A percentile compares a stretch with the other conserved stretches of the same genome.
These are phyloP conservation scores for Luehdorfia chinensis DNA, from an alignment of 1,140 invertebrate species.

Conservation along the genomic window DNA sequence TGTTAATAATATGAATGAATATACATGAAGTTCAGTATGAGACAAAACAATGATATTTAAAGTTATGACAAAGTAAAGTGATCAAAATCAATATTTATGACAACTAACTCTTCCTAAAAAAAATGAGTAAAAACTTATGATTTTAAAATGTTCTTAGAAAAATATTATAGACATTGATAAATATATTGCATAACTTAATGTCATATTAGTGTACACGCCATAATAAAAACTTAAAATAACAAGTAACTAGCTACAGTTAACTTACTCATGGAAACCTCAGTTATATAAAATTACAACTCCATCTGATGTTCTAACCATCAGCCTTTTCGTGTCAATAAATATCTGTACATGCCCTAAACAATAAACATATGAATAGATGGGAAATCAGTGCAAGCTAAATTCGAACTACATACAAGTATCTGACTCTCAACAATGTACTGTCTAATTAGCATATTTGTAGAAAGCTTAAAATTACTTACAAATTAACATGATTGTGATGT, in stretches of 20 bases:
- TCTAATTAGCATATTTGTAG: conserved; percentile 5
- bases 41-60: too few relatives aligned
- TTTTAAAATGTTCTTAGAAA: conserved; percentile 57
- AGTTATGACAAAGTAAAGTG: too few relatives aligned
- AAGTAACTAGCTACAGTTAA: conserved; percentile 26
- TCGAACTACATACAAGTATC: conserved; percentile 14
- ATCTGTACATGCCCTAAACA: conserved; percentile 60
- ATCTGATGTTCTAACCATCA: conserved; percentile 42
- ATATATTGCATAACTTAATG: conserved; percentile 57
- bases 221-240: conserved; percentile 49
- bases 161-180: conserved; percentile 56
- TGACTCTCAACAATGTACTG: conserved; percentile 3
- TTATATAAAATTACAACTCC: conserved; percentile 24
- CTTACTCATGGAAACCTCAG: not conserved
- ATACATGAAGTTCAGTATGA: too few relatives aligned
- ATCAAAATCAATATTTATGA: too few relatives aligned
- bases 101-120: too few relatives aligned
- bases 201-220: conserved; percentile 47
- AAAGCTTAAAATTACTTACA: conserved; percentile 13
- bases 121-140: too few relatives aligned
- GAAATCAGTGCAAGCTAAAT: conserved; percentile 29
- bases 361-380: conserved; percentile 36
- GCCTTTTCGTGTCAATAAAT: conserved; percentile 62
- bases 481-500: conserved; percentile 15
- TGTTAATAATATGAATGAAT: too few relatives aligned